Evolutionary conservation across 2,888 invertebrate species (phyloP).

Genomic region (Poecilobothrus nobilitatus): DNA sequence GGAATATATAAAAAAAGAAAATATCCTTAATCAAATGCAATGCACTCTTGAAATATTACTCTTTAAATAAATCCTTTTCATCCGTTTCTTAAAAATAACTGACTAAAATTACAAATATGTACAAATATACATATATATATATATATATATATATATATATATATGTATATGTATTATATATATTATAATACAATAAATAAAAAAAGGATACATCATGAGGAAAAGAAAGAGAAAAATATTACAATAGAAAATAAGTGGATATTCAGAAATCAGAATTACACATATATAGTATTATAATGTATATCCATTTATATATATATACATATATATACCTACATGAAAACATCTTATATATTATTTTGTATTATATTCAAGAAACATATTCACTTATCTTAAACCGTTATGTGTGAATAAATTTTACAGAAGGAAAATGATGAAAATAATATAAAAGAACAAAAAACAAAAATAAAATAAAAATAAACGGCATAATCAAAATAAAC

Average conservation of each 20-base stretch:
- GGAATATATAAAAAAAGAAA: neutral
- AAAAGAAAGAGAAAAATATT: no score
- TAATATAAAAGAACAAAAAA: neutral
- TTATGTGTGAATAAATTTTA: neutral
- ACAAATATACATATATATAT: no score
- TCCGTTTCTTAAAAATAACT: neutral
- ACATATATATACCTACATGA: no score
- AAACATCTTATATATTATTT: no score
- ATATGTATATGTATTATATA: neutral
- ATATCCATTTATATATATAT: no score
- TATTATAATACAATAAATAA: neutral
- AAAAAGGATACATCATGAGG: neutral
- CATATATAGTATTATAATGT: no score
- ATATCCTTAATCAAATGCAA: slow-evolving; percentile 1
- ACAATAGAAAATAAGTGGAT: no score
- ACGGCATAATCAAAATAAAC: neutral
- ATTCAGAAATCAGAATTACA: no score
- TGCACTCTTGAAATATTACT: neutral
- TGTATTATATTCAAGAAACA: neutral
- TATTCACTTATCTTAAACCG: slow-evolving; percentile 1
- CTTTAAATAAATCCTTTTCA: neutral
- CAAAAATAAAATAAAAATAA: neutral
- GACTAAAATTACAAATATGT: neutral
- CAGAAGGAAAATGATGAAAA: neutral
- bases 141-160: no score